Conservation (phyloP, 2,888 invertebrate species). For the Perdita meconis region DNA sequence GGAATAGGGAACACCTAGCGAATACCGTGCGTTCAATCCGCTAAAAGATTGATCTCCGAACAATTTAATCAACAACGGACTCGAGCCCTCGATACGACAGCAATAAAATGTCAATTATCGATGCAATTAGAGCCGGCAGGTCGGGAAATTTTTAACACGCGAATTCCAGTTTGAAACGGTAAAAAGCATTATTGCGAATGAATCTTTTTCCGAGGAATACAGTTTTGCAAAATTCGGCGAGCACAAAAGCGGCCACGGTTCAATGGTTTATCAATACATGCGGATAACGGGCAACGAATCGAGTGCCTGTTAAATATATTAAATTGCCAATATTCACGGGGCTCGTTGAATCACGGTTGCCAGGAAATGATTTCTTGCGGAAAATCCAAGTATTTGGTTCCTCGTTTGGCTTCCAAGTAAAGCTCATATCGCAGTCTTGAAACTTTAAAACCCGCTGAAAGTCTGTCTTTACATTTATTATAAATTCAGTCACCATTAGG, state of each 20-base stretch:
- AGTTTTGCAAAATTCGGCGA: slow-evolving; percentile 41
- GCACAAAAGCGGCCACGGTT: slow-evolving; percentile 36
- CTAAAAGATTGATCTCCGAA: neutral
- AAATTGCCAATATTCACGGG: no score
- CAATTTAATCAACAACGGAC: neutral
- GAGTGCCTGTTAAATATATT: slow-evolving; percentile 56
- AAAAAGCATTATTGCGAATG: slow-evolving; percentile 19
- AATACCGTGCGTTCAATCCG: no score
- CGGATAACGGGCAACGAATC: slow-evolving; percentile 39
- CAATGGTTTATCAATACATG: slow-evolving; percentile 36
- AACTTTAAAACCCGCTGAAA: no score
- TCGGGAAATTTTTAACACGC: neutral
- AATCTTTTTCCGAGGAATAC: slow-evolving; percentile 16
- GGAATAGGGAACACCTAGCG: no score
- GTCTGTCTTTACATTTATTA: no score
- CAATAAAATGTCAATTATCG: no score
- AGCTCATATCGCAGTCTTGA: no score
- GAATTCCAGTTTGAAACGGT: neutral
- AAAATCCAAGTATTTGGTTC: no score
- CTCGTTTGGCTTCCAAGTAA: no score
- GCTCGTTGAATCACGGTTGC: neutral
- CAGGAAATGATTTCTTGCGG: neutral
- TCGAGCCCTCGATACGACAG: neutral
- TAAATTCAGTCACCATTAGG: no score
- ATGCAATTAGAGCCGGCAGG: no score